Conservation (phyloP, 2,113 vertebrate species). For the Rafetus swinhoei region DNA sequence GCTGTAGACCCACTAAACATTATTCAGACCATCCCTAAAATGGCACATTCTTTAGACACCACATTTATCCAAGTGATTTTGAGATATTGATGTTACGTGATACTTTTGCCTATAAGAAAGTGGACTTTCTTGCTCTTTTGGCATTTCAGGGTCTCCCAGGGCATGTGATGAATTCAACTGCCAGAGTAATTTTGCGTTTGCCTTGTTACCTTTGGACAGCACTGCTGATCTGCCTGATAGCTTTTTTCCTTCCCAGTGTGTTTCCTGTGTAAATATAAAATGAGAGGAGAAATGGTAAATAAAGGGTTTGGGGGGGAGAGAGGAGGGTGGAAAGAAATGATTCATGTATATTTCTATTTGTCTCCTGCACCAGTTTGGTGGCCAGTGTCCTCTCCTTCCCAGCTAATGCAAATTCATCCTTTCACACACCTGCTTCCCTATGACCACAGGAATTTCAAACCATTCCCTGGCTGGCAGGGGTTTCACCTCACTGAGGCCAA, state of each 20-base stretch:
- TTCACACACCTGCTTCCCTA: no score
- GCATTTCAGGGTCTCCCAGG: slow-evolving; percentile 39
- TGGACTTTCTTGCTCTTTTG: not conserved
- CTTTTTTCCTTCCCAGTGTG: not conserved
- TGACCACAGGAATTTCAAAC: not conserved
- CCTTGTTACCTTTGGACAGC: not conserved
- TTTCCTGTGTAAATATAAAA: not conserved
- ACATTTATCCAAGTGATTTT: accelerated
- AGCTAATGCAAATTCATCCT: no score
- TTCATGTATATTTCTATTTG: not conserved
- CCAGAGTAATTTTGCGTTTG: not conserved
- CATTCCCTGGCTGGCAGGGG: not conserved
- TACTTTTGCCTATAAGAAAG: accelerated
- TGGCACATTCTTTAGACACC: accelerated
- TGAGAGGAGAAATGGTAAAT: accelerated
- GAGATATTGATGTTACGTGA: accelerated
- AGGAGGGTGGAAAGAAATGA: not conserved
- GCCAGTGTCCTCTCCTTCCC: not conserved
- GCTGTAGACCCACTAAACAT: not conserved
- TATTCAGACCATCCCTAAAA: not conserved
- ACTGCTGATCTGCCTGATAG: slow-evolving; percentile 50
- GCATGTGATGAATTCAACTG: not conserved
- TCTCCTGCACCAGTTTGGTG: not conserved
- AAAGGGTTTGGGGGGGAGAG: not conserved
- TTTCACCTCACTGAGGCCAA: not conserved